Base-by-base conservation (phyloP, 2,113 vertebrate species). In the Petrocephalus zakoni region DNA sequence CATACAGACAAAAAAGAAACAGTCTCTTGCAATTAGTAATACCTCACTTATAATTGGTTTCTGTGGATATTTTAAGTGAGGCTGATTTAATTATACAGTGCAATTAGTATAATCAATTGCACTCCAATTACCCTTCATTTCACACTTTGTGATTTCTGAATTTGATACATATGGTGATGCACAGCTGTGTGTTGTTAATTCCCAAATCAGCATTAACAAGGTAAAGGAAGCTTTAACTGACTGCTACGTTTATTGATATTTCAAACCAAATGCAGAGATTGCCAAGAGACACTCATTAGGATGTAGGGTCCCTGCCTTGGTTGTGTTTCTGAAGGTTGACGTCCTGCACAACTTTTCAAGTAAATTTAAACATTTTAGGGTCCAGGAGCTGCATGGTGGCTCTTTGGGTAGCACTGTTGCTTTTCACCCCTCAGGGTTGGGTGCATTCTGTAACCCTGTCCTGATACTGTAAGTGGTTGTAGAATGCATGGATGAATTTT, bases 21-120 rank as follows among this genome's bases (percentile, higher is more conserved):
- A 53, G 9, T 34, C 1, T 78, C 34, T 58, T 42, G 5, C 51
- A 53, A 56, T 82, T 82, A 75, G 52, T 53, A 53, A 82, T 88
- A 64, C 75, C 29, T 88, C 87, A 81, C 82, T 88, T 88, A 72
- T 56, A 81, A 88, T 82, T 88, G 51, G 87, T 82, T 88, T 81
- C 87, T 81, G 47, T 81, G 87, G 75, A 88, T 86, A 56, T 88
- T 81, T 82, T 88, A 88, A 88, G 72, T 88, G 87, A 88, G 34
- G 72, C 51, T 88, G 68, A 88, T 88, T 64, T 81, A 81, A 88
- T 88, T 88, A 88, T 56, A 52, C 68, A 52, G 72, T 56, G 49
- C 68, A 88, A 88, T 88, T 88, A 88, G 87, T 88, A 88, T 82
- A 88, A 88, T 88, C 87, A 88, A 88, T 88, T 88, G 75, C 68